Evolutionary conservation across 1,140 invertebrate species (phyloP), one percentile per base, ranked within the genome.

Genomic region (Oryzaephilus surinamensis): DNA sequence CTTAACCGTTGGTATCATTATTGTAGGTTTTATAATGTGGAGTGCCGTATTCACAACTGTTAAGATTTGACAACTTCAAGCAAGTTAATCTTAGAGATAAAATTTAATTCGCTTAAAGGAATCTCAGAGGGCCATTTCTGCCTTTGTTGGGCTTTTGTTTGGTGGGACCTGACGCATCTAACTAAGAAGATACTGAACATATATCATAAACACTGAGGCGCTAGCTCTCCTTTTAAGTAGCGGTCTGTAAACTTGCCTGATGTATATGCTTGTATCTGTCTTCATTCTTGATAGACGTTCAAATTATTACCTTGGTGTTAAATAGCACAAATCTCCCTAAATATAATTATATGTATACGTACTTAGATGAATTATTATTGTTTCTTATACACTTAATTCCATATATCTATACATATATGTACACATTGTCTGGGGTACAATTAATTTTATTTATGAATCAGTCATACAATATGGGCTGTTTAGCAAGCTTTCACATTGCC

Each of bases 51-150:
- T 44, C 46, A 36, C 46, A 41, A 48, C 46, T 27, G 46, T 50
- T 50, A 50, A 38, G 37, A 46, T 50, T 50, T 50, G 48, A 50
- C 48, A 50, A 50, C 48, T 43, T 42, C 31, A 43, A n/a, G 40
- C 44, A 46, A 46, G 48, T 50, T 50, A 50, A 50, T 50, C 48
- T 50, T 26, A 20, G 40, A 46, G 45, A 50, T 50, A 50, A 50
- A 50, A 50, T 50, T 50, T 50, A 50, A 50, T 50, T 46, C 48
- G 33, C 48, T 29, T 14, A 27, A 29, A 31, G 40, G 39, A 36
- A 32, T 38, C 48, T 46, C 48, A n/a, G 30, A 43, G 48, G 48
- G 38, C 32, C 41, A 43, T 46, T 50, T 46, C 36, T 24, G 44
- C 46, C 34, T 48, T 48, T 41, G 45, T 44, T 37, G 33, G 41